Evolutionary conservation across 2,888 invertebrate species (phyloP).

Genomic region (Cistogaster globosa): DNA sequence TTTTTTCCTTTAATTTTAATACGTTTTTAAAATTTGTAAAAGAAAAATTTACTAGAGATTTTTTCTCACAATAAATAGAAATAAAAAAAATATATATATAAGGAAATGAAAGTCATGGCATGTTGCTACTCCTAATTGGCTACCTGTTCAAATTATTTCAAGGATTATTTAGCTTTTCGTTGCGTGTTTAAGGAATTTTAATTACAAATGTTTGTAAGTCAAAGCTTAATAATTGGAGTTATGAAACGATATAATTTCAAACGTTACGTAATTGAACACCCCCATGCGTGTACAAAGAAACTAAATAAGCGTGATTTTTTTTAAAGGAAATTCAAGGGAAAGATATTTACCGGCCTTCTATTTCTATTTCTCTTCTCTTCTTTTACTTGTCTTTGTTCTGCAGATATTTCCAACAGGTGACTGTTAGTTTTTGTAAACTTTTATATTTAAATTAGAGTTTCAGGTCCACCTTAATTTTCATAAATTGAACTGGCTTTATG

Average conservation of each 20-base stretch:
- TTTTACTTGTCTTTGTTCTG: no score
- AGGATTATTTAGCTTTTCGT: not conserved
- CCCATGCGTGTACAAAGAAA: not conserved
- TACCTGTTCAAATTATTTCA: slow-evolving; percentile 6
- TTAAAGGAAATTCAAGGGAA: not conserved
- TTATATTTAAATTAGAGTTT: no score
- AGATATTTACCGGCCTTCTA: no score
- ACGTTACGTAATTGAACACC: not conserved
- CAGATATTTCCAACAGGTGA: no score
- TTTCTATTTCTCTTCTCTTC: no score
- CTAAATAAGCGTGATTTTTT: no score
- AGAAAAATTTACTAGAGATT: not conserved
- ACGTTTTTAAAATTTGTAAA: not conserved
- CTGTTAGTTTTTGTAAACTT: no score
- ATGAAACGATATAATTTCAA: not conserved
- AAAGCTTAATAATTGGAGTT: not conserved
- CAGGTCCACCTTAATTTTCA: no score
- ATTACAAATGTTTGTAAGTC: not conserved
- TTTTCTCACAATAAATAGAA: not conserved
- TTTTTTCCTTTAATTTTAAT: no score
- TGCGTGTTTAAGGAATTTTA: not conserved
- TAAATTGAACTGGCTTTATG: no score
- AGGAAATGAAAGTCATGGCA: not conserved
- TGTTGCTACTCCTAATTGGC: slow-evolving; percentile 25
- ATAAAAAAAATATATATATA: not conserved